Conservation (phyloP, 2,797 vertebrate species). For the Melanotaenia trifasciata region DNA sequence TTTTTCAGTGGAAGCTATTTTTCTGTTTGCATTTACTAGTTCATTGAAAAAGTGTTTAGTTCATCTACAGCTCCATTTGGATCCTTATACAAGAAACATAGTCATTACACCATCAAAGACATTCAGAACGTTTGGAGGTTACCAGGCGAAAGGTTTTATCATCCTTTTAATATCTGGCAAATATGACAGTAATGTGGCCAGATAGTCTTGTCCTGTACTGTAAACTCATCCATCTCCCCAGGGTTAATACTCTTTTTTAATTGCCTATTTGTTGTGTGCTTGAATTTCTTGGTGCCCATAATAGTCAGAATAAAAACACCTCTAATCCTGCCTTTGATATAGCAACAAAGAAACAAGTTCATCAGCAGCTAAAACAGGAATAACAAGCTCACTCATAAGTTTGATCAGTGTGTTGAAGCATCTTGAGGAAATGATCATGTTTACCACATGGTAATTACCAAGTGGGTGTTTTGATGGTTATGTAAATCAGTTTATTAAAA, state of each 20-base stretch:
- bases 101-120: neutral
- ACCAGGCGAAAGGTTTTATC: too few relatives aligned
- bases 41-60: neutral
- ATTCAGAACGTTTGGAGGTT: neutral
- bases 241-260: neutral
- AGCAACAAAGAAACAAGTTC: neutral
- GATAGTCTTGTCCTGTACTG: neutral
- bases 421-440: constrained; percentile 62
- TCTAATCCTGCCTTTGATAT: constrained; percentile 6
- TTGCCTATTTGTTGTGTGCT: neutral
- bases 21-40: neutral
- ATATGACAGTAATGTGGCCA: neutral
- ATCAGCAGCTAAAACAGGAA: constrained; percentile 19
- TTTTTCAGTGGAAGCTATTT: neutral
- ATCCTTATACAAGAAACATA: neutral
- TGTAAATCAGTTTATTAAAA: constrained; percentile 72
- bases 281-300: neutral
- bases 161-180: neutral
- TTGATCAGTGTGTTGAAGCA: constrained; percentile 54
- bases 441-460: constrained; percentile 66
- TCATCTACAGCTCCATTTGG: fast-evolving
- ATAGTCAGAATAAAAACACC: neutral
- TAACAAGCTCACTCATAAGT: constrained; percentile 46
- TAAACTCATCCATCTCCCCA: neutral
- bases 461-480: constrained; percentile 69